Conservation (phyloP, 2,888 invertebrate species). For the Netelia inedita region DNA sequence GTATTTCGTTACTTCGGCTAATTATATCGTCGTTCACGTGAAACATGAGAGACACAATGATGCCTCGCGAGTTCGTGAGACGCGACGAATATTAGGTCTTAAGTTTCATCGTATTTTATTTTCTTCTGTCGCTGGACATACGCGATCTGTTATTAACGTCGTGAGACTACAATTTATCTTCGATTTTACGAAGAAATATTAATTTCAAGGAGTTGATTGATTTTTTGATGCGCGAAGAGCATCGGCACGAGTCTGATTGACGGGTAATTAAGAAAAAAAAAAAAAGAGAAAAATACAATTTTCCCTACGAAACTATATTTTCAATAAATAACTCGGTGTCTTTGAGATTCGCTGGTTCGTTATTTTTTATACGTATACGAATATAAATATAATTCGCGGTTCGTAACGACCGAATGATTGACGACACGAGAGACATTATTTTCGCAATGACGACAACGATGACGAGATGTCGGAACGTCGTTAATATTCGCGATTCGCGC, state of each 20-base stretch:
- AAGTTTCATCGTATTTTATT: not conserved
- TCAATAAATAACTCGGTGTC: not conserved
- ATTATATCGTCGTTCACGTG: not conserved
- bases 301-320: not conserved
- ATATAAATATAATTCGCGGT: conserved; percentile 13
- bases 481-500: not conserved
- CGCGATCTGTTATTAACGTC: not conserved
- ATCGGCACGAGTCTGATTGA: not conserved
- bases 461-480: not conserved
- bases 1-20: not conserved
- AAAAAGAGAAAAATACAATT: not conserved
- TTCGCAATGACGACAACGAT: not conserved
- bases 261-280: not conserved
- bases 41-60: not conserved
- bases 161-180: not conserved
- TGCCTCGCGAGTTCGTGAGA: not conserved
- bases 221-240: not conserved
- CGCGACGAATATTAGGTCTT: not conserved
- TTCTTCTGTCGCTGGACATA: not conserved
- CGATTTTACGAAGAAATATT: conserved; percentile 6
- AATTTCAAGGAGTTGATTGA: not conserved
- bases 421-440: conserved; percentile 3
- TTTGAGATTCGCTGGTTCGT: not conserved
- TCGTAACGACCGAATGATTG: conserved; percentile 48
- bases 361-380: too few relatives aligned